These are phyloP conservation scores for Odocoileus virginianus DNA, from an alignment of 2,113 vertebrate genomes.

Conservation along the genomic window DNA sequence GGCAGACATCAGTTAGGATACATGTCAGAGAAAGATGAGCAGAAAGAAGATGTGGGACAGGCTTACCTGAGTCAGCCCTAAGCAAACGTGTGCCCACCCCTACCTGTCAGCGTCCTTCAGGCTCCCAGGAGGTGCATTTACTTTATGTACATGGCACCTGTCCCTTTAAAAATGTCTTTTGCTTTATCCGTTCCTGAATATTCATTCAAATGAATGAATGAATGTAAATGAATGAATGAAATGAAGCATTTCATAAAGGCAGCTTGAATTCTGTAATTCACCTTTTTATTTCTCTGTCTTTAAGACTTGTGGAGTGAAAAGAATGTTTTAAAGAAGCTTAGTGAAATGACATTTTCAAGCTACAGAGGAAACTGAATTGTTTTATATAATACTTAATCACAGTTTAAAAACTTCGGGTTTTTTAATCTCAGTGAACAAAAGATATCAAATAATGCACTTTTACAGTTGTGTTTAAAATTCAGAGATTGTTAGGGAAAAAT, in stretches of 20 bases:
- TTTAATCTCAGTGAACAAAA: not conserved
- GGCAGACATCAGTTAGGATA: not conserved
- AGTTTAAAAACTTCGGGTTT: not conserved
- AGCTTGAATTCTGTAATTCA: not conserved
- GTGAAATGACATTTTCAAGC: not conserved
- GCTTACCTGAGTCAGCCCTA: not conserved
- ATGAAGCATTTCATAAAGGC: not conserved
- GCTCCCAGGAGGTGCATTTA: not conserved
- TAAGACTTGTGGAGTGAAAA: not conserved
- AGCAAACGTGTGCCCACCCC: not conserved
- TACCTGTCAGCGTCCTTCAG: not conserved
- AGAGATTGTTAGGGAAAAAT: not conserved
- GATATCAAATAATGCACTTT: not conserved
- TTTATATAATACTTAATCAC: not conserved
- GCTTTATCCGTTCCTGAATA: not conserved
- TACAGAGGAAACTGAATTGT: not conserved
- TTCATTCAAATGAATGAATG: not conserved
- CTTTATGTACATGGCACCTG: not conserved
- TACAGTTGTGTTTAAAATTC: not conserved
- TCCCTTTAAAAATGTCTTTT: not conserved
- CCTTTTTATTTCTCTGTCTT: not conserved
- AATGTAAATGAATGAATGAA: not conserved
- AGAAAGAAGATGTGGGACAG: not conserved
- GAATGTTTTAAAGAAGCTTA: not conserved
- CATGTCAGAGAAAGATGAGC: not conserved